phyloP scores from a whole-genome alignment of 2,888 invertebrate species.

The Venusia cambrica region DNA sequence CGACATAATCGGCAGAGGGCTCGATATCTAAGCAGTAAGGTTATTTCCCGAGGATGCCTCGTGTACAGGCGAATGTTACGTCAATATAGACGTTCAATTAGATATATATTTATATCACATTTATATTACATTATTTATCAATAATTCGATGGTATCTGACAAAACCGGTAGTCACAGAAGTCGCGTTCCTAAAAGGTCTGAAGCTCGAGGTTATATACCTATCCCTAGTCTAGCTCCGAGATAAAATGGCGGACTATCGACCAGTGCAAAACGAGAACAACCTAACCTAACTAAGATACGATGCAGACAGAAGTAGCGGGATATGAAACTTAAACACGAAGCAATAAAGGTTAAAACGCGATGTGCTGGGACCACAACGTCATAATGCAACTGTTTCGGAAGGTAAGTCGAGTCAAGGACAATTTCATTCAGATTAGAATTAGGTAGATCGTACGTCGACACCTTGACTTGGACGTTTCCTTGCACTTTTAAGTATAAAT shows the following conservation, averaged over 20 bases:
- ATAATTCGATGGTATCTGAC: too few relatives aligned
- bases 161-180: too few relatives aligned
- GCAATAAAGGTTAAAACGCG: constrained; percentile 9
- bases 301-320: constrained; percentile 2
- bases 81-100: too few relatives aligned
- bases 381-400: constrained; percentile 16
- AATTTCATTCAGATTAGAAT: constrained; percentile 35
- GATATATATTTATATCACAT: too few relatives aligned
- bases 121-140: too few relatives aligned
- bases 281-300: constrained; percentile 1
- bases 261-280: not conserved
- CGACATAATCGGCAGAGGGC: too few relatives aligned
- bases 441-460: constrained; percentile 6
- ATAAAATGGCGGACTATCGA: constrained; percentile 1
- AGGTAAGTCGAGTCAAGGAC: constrained; percentile 40
- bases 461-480: constrained; percentile 1
- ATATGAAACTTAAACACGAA: constrained; percentile 7
- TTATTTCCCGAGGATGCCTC: too few relatives aligned
- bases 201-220: too few relatives aligned
- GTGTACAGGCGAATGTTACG: too few relatives aligned
- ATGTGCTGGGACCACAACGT: constrained; percentile 13
- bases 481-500: too few relatives aligned
- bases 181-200: too few relatives aligned
- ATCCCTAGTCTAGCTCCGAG: not conserved
- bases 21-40: too few relatives aligned